Percentiles rank a stretch among this genome's conserved stretches.
These are phyloP conservation scores for Dolichotis patagonum DNA, from an alignment of 2,113 vertebrate genomes.

Conservation along the genomic window DNA sequence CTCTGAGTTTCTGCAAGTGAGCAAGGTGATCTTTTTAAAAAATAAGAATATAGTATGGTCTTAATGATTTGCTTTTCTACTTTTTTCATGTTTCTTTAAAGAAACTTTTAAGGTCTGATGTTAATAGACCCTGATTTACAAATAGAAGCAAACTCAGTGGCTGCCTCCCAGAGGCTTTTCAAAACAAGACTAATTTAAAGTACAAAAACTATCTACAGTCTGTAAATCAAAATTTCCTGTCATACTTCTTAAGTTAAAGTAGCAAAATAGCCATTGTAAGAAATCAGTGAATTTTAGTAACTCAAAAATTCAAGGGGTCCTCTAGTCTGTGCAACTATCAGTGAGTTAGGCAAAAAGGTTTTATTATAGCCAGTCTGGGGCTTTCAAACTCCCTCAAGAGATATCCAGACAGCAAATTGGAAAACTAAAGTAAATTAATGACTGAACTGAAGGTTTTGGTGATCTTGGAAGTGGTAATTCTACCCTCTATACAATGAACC, in stretches of 20 bases:
- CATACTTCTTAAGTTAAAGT: not conserved
- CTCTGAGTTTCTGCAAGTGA: not conserved
- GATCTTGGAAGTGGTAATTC: not conserved
- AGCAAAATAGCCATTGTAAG: not conserved
- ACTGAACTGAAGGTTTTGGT: not conserved
- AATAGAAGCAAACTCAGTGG: not conserved
- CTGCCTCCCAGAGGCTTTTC: not conserved
- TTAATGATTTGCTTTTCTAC: not conserved
- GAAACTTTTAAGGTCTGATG: not conserved
- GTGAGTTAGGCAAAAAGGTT: not conserved
- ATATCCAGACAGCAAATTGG: not conserved
- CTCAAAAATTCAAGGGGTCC: not conserved
- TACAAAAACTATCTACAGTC: not conserved
- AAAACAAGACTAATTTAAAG: not conserved
- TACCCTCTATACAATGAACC: not conserved
- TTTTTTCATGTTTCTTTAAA: not conserved
- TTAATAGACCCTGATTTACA: not conserved
- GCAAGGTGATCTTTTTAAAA: slow-evolving; percentile 14
- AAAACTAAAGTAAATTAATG: not conserved
- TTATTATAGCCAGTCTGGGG: not conserved
- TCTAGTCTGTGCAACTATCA: not conserved
- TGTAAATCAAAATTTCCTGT: not conserved
- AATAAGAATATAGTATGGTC: not conserved
- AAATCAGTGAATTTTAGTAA: not conserved
- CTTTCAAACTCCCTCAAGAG: not conserved